Conservation (phyloP, 1,140 invertebrate genomes). For the Pogonus chalceus region DNA sequence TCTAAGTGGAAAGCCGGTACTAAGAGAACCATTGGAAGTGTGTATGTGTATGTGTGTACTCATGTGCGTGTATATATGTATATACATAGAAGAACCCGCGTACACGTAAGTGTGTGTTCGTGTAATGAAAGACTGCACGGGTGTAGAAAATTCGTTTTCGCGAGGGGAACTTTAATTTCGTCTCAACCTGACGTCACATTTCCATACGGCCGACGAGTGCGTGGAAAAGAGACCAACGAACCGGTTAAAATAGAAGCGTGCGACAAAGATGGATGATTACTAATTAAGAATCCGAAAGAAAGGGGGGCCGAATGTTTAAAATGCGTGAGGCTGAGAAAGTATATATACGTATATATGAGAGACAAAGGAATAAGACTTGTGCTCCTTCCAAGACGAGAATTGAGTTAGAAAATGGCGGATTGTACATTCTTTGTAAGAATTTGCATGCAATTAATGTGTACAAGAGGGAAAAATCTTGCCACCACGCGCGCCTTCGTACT, state of each 20-base stretch:
- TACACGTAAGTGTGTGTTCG: conserved; percentile 22
- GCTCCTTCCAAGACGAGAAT: conserved; percentile 26
- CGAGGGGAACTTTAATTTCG: conserved; percentile 34
- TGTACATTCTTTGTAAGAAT: conserved; percentile 33
- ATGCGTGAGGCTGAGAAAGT: conserved; percentile 34
- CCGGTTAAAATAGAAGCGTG: conserved; percentile 9
- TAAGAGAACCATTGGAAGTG: too few relatives aligned
- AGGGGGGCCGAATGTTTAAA: conserved; percentile 34
- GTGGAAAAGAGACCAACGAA: conserved; percentile 19
- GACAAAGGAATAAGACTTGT: conserved; percentile 31
- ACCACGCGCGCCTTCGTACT: too few relatives aligned
- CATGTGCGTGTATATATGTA: conserved; percentile 14
- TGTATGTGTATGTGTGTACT: conserved; percentile 6
- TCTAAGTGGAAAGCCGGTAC: too few relatives aligned
- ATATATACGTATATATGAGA: conserved; percentile 34
- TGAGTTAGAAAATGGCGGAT: conserved; percentile 34
- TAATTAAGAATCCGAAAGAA: conserved; percentile 36
- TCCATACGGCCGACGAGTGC: conserved; percentile 22
- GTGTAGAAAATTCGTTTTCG: conserved; percentile 36
- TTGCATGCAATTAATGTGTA: conserved; percentile 37
- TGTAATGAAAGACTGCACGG: conserved; percentile 35
- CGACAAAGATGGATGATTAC: conserved; percentile 27
- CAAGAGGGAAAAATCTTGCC: conserved; percentile 1
- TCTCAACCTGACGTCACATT: conserved; percentile 32
- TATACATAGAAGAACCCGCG: too few relatives aligned